These are phyloP conservation scores for Megaustenia siamemsis DNA, from an alignment of 2,888 invertebrate genomes.

Conservation along the genomic window DNA sequence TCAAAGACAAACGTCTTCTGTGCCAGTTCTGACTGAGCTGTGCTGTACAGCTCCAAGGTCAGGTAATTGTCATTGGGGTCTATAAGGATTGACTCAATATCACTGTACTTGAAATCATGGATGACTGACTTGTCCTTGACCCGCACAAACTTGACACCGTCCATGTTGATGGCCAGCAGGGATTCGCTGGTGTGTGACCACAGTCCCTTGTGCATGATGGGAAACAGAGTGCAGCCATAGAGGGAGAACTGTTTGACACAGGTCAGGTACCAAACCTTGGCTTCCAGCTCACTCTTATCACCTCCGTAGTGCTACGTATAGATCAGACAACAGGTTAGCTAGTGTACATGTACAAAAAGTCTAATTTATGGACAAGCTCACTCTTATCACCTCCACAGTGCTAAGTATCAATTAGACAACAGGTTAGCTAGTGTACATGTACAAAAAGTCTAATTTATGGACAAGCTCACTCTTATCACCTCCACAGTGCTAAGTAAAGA, in stretches of 20 bases:
- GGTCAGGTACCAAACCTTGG: slow-evolving; percentile 94
- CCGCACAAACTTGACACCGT: slow-evolving; percentile 93
- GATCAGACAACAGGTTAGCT: no score
- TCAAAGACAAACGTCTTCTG: slow-evolving; percentile 89
- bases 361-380: no score
- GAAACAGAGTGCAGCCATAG: slow-evolving; percentile 91
- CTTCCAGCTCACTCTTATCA: slow-evolving; percentile 93
- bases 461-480: no score
- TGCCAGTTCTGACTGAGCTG: slow-evolving; percentile 64
- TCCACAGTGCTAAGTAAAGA: no score
- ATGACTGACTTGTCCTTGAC: slow-evolving; percentile 94
- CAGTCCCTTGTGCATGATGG: slow-evolving; percentile 94
- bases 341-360: no score
- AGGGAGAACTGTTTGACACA: slow-evolving; percentile 98
- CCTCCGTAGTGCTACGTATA: slow-evolving; percentile 88
- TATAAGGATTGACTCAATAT: slow-evolving; percentile 93
- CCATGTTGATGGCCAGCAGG: slow-evolving; percentile 92
- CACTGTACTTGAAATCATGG: slow-evolving; percentile 93
- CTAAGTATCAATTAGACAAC: no score
- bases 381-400: no score
- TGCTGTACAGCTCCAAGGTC: slow-evolving; percentile 92
- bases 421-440: no score
- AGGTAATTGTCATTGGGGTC: slow-evolving; percentile 95
- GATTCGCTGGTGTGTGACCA: slow-evolving; percentile 89
- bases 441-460: no score